phyloP scores from a whole-genome alignment of 1,140 invertebrate genomes.

The Achroia grisella region DNA sequence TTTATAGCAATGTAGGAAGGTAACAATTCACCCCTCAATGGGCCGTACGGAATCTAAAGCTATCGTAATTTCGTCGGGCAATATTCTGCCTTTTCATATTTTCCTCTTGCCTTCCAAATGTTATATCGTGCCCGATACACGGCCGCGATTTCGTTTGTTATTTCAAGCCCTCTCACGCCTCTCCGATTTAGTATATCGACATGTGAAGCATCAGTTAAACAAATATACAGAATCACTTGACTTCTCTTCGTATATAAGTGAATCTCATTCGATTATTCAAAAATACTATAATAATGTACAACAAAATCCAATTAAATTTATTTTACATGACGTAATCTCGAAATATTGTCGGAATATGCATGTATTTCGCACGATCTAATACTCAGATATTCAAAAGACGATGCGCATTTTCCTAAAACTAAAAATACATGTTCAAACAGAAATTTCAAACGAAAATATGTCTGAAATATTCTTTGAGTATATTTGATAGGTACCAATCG shows the following conservation, averaged over 20 bases:
- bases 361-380: background rate
- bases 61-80: constrained; percentile 69
- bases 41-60: constrained; percentile 65
- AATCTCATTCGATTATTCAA: constrained; percentile 5
- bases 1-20: constrained; percentile 61
- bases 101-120: constrained; percentile 61
- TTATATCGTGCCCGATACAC: constrained; percentile 52
- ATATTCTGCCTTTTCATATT: constrained; percentile 69
- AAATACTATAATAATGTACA: background rate
- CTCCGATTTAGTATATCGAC: constrained; percentile 48
- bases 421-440: constrained; percentile 1
- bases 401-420: background rate
- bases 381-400: background rate
- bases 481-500: constrained; percentile 26
- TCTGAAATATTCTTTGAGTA: background rate
- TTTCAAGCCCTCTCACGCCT: constrained; percentile 48
- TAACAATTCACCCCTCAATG: constrained; percentile 68
- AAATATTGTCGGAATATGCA: too few relatives aligned
- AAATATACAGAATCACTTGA: constrained; percentile 33
- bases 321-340: background rate
- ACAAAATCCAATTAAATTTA: background rate
- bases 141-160: constrained; percentile 62
- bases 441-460: too few relatives aligned
- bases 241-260: constrained; percentile 4
- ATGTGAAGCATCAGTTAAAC: constrained; percentile 47